Evolutionary conservation across 1,140 invertebrate genomes (phyloP), one percentile per base, ranked within the genome.

Genomic region (Solen grandis): DNA sequence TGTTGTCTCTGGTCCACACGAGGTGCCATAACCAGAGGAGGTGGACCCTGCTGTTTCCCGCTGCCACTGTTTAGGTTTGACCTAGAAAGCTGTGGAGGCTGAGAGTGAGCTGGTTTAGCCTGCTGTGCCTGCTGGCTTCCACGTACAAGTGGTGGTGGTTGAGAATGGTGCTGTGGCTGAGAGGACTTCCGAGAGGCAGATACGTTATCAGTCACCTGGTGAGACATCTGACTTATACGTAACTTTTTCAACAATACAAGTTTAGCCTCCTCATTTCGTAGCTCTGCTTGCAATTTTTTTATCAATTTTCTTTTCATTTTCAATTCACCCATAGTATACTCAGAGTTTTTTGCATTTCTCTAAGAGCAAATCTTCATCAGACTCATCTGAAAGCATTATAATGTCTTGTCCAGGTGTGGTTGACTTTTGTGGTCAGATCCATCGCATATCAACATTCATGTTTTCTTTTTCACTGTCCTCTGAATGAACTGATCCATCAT

Each of bases 191-290:
- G 84, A 52, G 50, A 41, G 65, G 68, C 55, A n/a, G n/a, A 54
- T n/a, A n/a, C n/a, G n/a, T n/a, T n/a, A n/a, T 87, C 81, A 54
- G 85, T 81, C 2, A 88, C 60, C 57, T 85, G 85, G 10, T 86
- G 86, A 14, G 96, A 94, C 78, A 92, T 87, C 92, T 99, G 98
- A 76, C 97, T 98, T 90, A 98, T 97, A 59, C 96, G 94, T 54
- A 99, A 93, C 91, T 99, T 99, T 91, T 98, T 97, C 82, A 99
- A 91, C 81, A 99, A 93, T 73, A 99, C 97, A 84, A 99, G 93
- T 90, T 98, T 98, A 92, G 98, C 98, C 92, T 99, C 98, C 92
- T 99, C 98, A 65, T 97, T 97, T 83, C 97, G 94, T 33, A 99
- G 92, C 86, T 98, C 96, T 88, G 97, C 85, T 69, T 90, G 89